phyloP scores from a whole-genome alignment of 2,113 vertebrate species.

The Mustelus asterias region DNA sequence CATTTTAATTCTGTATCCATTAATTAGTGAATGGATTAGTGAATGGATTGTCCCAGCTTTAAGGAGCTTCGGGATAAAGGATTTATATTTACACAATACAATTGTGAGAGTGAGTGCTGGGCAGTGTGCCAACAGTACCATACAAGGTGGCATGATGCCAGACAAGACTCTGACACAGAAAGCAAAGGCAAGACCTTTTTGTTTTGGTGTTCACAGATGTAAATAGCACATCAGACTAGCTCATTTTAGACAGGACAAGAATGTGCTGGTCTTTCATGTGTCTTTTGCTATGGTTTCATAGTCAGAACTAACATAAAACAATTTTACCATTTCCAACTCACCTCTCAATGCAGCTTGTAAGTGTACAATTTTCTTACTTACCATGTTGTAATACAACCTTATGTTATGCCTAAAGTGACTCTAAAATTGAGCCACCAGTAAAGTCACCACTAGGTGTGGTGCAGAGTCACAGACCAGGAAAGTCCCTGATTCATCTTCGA shows the following conservation, averaged over 20 bases:
- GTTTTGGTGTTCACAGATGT: background rate
- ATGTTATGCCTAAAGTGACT: background rate
- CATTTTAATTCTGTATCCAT: slow-evolving; percentile 12
- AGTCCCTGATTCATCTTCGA: background rate
- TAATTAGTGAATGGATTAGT: slow-evolving; percentile 21
- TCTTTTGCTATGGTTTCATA: background rate
- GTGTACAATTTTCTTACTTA: background rate
- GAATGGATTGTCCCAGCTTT: background rate
- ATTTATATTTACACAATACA: background rate
- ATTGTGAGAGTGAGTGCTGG: background rate
- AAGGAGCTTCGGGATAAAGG: slow-evolving; percentile 9
- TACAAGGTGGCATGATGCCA: background rate
- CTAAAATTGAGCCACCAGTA: background rate
- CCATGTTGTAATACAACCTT: background rate
- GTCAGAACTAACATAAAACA: slow-evolving; percentile 1
- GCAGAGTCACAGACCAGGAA: background rate
- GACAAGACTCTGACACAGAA: background rate
- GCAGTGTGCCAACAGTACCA: background rate
- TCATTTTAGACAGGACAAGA: background rate
- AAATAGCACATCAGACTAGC: background rate
- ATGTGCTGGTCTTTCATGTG: background rate
- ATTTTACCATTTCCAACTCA: background rate
- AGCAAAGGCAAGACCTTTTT: background rate
- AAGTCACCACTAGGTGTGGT: background rate
- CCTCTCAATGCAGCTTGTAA: background rate